Percentiles rank a stretch among this genome's conserved stretches.
phyloP scores from a whole-genome alignment of 23 tunicate species.

The Styela clava region DNA sequence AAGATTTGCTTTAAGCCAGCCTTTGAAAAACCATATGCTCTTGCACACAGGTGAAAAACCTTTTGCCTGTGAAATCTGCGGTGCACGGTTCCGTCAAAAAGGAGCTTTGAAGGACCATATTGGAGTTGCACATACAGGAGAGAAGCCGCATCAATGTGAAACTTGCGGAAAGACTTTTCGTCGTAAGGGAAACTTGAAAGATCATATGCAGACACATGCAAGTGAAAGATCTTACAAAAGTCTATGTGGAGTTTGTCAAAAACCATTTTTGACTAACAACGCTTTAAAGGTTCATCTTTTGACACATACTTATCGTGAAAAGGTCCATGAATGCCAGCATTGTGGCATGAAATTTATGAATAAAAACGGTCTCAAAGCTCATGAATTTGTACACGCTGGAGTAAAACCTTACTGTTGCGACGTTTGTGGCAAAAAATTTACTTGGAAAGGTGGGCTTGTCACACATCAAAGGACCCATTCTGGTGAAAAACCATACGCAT shows the following conservation, averaged over 20 bases:
- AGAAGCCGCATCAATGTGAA: not conserved
- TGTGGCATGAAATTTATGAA: not conserved
- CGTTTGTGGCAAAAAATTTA: not conserved
- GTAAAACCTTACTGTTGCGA: not conserved
- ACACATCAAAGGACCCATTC: not conserved
- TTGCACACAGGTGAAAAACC: not conserved
- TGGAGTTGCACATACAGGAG: not conserved
- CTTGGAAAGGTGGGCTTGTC: not conserved
- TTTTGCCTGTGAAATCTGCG: not conserved
- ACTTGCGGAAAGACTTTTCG: not conserved
- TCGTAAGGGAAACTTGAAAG: not conserved
- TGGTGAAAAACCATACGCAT: not conserved
- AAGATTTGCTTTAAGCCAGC: not conserved
- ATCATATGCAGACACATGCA: not conserved
- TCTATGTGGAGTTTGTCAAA: not conserved
- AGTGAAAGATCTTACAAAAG: not conserved
- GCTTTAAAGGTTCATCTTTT: not conserved
- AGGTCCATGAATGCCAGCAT: not conserved
- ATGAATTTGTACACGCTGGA: not conserved
- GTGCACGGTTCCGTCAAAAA: not conserved
- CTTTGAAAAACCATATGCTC: not conserved
- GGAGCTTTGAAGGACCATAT: not conserved
- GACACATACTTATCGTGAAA: not conserved
- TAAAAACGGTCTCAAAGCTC: not conserved
- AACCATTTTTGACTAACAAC: not conserved